Conservation (phyloP, 2,888 invertebrate genomes). For the Odiellus spinosus region DNA sequence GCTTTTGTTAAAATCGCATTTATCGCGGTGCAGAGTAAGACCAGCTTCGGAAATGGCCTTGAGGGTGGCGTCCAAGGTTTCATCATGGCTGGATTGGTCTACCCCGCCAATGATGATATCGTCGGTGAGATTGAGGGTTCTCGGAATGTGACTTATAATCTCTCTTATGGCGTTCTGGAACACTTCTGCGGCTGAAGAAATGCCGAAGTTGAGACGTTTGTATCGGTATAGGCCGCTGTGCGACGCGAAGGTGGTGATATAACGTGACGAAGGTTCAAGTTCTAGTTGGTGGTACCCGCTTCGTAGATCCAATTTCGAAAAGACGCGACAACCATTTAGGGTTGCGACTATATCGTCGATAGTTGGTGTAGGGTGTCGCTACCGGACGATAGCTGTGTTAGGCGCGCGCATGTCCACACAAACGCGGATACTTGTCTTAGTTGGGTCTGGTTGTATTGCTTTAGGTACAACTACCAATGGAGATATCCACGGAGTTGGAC, state of each 20-base stretch:
- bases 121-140: not conserved
- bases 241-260: slow-evolving; percentile 29
- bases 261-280: too few species aligned
- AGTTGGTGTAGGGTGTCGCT: not conserved
- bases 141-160: not conserved
- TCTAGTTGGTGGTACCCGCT: too few species aligned
- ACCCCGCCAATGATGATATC: too few species aligned
- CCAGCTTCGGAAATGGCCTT: not conserved
- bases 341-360: not conserved
- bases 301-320: slow-evolving; percentile 27
- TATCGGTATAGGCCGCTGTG: slow-evolving; percentile 26
- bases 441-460: not conserved
- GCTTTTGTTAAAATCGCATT: not conserved
- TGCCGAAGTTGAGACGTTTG: not conserved
- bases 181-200: not conserved
- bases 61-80: not conserved
- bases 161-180: not conserved
- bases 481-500: not conserved
- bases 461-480: not conserved
- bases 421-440: not conserved
- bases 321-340: slow-evolving; percentile 10
- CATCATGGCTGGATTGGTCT: not conserved
- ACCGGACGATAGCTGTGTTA: not conserved
- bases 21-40: not conserved
- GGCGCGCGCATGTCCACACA: not conserved